These are phyloP conservation scores for Drosophila lowei DNA, from an alignment of 1,140 invertebrate species.

Conservation along the genomic window DNA sequence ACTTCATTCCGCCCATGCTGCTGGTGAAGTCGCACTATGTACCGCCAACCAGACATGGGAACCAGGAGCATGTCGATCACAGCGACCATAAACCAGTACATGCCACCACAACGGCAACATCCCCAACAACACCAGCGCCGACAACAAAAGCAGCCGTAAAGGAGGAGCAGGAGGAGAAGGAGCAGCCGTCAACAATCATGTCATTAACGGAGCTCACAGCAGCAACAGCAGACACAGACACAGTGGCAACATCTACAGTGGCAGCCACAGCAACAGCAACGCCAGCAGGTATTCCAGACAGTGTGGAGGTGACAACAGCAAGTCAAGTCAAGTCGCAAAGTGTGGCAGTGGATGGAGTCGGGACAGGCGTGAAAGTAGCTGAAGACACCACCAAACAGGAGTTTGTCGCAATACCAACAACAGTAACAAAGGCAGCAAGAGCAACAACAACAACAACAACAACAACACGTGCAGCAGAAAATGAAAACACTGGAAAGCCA, in stretches of 20 bases:
- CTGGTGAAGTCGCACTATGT: conserved; percentile 82
- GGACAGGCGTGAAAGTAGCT: conserved; percentile 34
- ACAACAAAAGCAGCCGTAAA: neutral
- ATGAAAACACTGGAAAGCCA: conserved; percentile 23
- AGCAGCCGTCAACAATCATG: conserved; percentile 31
- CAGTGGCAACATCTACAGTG: conserved; percentile 34
- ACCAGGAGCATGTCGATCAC: conserved; percentile 50
- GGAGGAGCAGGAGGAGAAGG: conserved; percentile 19
- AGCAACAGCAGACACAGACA: conserved; percentile 10
- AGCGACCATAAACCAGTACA: conserved; percentile 24
- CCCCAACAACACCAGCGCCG: conserved; percentile 9
- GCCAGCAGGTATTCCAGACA: conserved; percentile 12
- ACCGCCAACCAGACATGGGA: conserved; percentile 63
- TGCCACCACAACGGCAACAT: conserved; percentile 16
- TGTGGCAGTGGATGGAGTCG: neutral
- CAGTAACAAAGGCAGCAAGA: conserved; percentile 16
- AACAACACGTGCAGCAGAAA: neutral
- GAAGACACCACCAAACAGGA: conserved; percentile 6
- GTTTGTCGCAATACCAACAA: neutral
- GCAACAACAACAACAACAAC: conserved; percentile 26
- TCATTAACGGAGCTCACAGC: conserved; percentile 20
- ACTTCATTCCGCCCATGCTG: conserved; percentile 83
- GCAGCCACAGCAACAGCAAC: conserved; percentile 5
- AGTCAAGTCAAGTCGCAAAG: no score
- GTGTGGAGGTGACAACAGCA: conserved; percentile 3